Percentiles rank a stretch among this genome's conserved stretches.
phyloP scores from a whole-genome alignment of 2,888 invertebrate species.

The Xestobium rufovillosum region DNA sequence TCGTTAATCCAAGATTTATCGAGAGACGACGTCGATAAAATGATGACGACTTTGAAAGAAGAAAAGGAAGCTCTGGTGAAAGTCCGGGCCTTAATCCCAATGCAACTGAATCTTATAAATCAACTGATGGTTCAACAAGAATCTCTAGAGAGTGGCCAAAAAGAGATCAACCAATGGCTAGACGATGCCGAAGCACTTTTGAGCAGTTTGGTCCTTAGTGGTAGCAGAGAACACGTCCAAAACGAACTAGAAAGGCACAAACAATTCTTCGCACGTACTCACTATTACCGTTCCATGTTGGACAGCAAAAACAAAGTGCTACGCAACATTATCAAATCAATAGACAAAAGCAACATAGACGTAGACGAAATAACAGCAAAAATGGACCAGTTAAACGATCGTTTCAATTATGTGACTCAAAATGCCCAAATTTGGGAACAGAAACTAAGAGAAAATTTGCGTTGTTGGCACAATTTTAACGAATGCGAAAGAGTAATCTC shows the following conservation, averaged over 20 bases:
- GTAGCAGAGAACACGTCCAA: slow-evolving; percentile 64
- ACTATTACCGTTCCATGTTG: slow-evolving; percentile 88
- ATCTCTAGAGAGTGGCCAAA: slow-evolving; percentile 78
- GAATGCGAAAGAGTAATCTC: slow-evolving; percentile 70
- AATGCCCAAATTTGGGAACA: slow-evolving; percentile 71
- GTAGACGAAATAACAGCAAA: slow-evolving; percentile 61
- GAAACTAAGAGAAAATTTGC: slow-evolving; percentile 67
- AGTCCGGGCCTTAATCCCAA: slow-evolving; percentile 74
- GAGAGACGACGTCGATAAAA: slow-evolving; percentile 82
- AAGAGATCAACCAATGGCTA: slow-evolving; percentile 80
- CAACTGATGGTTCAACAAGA: slow-evolving; percentile 83
- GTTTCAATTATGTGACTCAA: slow-evolving; percentile 72
- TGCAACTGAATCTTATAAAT: slow-evolving; percentile 73
- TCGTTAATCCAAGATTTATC: slow-evolving; percentile 81
- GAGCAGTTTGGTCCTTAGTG: slow-evolving; percentile 50
- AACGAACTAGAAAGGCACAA: slow-evolving; percentile 75
- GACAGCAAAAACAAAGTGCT: slow-evolving; percentile 93
- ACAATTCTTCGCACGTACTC: slow-evolving; percentile 77
- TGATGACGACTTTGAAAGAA: slow-evolving; percentile 80
- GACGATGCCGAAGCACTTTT: slow-evolving; percentile 74
- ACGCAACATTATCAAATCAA: slow-evolving; percentile 74
- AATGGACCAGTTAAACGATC: slow-evolving; percentile 74
- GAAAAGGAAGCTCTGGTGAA: slow-evolving; percentile 83
- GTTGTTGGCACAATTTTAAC: slow-evolving; percentile 80
- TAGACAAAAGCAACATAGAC: slow-evolving; percentile 68